Conservation (phyloP, 2,888 invertebrate species). For the Aproaerema taeniolella region DNA sequence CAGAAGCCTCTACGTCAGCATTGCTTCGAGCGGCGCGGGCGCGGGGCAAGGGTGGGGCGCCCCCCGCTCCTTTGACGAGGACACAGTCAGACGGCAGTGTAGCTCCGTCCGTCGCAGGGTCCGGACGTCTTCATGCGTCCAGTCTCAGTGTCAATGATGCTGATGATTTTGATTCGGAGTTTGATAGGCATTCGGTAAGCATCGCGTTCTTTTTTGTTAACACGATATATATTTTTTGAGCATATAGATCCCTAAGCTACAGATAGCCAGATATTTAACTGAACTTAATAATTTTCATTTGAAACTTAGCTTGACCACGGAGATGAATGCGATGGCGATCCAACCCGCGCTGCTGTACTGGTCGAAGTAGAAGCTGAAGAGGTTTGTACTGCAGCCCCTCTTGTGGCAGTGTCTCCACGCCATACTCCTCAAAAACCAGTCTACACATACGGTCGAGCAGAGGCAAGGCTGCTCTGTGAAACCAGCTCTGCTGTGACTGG, state of each 20-base stretch:
- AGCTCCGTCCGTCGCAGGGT: constrained; percentile 72
- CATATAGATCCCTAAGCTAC: too few species aligned
- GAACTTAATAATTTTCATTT: too few species aligned
- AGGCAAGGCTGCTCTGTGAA: constrained; percentile 66
- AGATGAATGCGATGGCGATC: constrained; percentile 51
- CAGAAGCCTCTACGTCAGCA: constrained; percentile 90
- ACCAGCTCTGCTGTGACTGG: constrained; percentile 64
- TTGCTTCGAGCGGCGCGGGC: constrained; percentile 77
- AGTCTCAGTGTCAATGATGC: constrained; percentile 85
- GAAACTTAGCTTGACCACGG: constrained; percentile 52
- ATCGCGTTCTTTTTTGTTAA: too few species aligned
- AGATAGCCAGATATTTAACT: too few species aligned
- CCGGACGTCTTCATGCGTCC: constrained; percentile 82
- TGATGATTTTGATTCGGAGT: constrained; percentile 79
- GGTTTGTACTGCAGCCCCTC: constrained; percentile 86
- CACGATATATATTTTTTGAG: neutral
- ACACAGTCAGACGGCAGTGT: constrained; percentile 89
- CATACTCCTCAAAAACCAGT: constrained; percentile 83
- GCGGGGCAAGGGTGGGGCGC: constrained; percentile 37
- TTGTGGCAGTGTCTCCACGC: constrained; percentile 80
- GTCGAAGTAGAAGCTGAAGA: constrained; percentile 90
- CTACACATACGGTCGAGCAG: constrained; percentile 82
- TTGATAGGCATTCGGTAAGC: constrained; percentile 68
- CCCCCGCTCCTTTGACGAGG: constrained; percentile 72
- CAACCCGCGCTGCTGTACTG: constrained; percentile 84